A percentile compares a stretch with the other conserved stretches of the same genome.
Evolutionary conservation across 2,113 vertebrate genomes (phyloP).

Genomic region (Aptenodytes forsteri): DNA sequence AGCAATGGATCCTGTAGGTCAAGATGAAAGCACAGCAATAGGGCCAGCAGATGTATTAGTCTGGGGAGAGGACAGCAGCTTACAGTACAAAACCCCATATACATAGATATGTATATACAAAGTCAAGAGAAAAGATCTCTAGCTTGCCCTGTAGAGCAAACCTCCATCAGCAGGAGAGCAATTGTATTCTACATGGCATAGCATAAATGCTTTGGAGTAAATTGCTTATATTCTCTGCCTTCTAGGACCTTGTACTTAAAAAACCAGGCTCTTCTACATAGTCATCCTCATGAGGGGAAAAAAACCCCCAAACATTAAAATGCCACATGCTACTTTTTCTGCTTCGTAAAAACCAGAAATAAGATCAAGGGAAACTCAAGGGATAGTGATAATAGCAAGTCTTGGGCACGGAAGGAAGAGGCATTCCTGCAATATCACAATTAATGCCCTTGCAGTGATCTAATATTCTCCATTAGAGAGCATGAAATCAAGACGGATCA

Average conservation of each 20-base stretch:
- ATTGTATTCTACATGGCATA: neutral
- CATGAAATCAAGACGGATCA: neutral
- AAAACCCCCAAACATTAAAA: neutral
- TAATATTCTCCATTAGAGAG: neutral
- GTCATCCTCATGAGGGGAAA: neutral
- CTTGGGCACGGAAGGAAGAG: neutral
- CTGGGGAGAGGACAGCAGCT: neutral
- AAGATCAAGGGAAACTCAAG: neutral
- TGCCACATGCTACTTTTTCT: neutral
- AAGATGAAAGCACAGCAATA: neutral
- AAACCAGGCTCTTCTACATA: neutral
- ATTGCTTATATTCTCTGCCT: neutral
- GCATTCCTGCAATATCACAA: neutral
- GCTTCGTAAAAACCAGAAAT: neutral
- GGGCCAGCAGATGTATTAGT: neutral
- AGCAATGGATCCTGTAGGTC: neutral
- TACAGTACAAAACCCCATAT: neutral
- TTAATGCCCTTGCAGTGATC: neutral
- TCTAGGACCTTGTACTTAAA: neutral
- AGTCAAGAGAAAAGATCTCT: neutral
- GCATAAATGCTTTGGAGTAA: neutral
- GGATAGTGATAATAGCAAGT: neutral
- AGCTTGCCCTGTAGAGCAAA: neutral
- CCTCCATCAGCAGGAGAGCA: neutral
- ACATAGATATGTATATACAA: accelerated